A percentile compares a stretch with the other conserved stretches of the same genome.
These are phyloP conservation scores for Hybos culiciformis DNA, from an alignment of 2,888 invertebrate species.

Conservation along the genomic window DNA sequence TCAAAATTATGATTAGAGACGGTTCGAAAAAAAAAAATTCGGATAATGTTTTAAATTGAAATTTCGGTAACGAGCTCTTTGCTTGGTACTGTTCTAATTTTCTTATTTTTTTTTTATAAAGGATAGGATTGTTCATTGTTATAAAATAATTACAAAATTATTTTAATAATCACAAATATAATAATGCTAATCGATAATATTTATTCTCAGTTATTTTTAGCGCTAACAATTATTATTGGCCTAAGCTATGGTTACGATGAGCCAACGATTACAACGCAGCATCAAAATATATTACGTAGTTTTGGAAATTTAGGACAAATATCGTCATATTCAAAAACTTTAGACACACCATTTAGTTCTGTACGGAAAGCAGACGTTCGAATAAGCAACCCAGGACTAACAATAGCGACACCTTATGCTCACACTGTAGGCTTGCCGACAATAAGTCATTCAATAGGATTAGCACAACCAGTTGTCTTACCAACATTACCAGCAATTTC, in stretches of 20 bases:
- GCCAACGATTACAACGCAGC: conserved; percentile 41
- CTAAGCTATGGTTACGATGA: conserved; percentile 7
- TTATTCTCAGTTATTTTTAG: too few species aligned
- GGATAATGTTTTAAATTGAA: too few species aligned
- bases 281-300: conserved; percentile 46
- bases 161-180: too few species aligned
- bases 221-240: not conserved
- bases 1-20: too few species aligned
- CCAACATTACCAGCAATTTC: not conserved
- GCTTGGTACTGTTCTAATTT: too few species aligned
- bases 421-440: conserved; percentile 23
- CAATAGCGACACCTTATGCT: conserved; percentile 22
- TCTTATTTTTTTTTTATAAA: too few species aligned
- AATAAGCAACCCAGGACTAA: conserved; percentile 50
- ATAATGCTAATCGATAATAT: too few species aligned
- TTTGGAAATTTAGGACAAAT: conserved; percentile 56
- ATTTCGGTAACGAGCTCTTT: too few species aligned
- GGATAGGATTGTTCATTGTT: too few species aligned
- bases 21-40: too few species aligned
- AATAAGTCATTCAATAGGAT: conserved; percentile 12
- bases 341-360: conserved; percentile 59
- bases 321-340: conserved; percentile 53
- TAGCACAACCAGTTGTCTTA: conserved; percentile 15
- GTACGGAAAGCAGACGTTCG: conserved; percentile 56
- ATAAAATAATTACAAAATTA: too few species aligned